phyloP scores from a whole-genome alignment of 2,797 vertebrate species.

The Sylvia borin region DNA sequence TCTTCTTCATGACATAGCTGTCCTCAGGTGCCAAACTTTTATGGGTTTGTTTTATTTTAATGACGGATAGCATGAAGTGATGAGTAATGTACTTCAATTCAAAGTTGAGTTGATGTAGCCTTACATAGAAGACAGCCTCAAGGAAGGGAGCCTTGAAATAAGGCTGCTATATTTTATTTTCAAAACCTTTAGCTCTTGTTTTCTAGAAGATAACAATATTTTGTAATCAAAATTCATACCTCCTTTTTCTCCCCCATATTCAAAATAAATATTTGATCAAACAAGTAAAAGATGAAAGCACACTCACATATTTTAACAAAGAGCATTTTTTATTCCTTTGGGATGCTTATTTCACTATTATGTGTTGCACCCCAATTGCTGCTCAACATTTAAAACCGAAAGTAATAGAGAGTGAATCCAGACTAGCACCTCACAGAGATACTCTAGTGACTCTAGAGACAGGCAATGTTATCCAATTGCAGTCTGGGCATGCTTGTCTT shows the following conservation, averaged over 20 bases:
- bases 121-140: constrained; percentile 77
- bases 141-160: constrained; percentile 59
- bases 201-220: constrained; percentile 27
- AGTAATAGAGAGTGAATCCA: not conserved
- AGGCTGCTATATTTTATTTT: constrained; percentile 11
- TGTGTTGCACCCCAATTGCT: not conserved
- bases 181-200: constrained; percentile 13
- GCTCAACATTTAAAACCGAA: not conserved
- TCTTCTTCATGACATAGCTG: constrained; percentile 58
- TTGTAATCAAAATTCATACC: constrained; percentile 11
- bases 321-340: not conserved
- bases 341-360: not conserved
- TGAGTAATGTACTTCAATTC: constrained; percentile 48
- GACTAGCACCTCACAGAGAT: constrained; percentile 11
- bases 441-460: not conserved
- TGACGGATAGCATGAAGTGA: constrained; percentile 65
- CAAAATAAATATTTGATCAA: not conserved
- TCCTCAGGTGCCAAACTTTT: constrained; percentile 79
- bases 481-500: not conserved
- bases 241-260: not conserved
- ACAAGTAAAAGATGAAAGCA: not conserved
- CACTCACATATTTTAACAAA: not conserved
- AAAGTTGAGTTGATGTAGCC: constrained; percentile 65
- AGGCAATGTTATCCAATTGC: not conserved
- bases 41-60: constrained; percentile 59